Percentiles rank a stretch among this genome's conserved stretches.
Conservation (phyloP, 2,888 invertebrate genomes). For the Ornithoptera priamus region DNA sequence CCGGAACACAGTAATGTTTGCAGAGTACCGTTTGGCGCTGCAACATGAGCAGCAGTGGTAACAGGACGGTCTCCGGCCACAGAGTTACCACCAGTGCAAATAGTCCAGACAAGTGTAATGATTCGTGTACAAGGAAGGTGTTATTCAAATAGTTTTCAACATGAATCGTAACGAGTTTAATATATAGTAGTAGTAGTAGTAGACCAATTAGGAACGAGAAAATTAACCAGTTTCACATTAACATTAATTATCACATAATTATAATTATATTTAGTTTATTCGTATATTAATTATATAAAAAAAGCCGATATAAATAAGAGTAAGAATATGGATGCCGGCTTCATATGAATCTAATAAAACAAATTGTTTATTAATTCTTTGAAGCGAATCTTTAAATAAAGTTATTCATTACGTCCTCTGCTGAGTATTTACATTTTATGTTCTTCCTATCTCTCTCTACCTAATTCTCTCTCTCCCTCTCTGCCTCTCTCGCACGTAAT, state of each 20-base stretch:
- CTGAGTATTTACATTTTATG: no score
- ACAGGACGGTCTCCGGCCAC: no score
- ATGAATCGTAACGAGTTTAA: constrained; percentile 4
- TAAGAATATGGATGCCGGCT: background rate
- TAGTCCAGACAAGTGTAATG: no score
- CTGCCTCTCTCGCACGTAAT: no score
- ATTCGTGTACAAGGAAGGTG: background rate
- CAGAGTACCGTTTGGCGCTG: no score
- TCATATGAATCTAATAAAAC: background rate
- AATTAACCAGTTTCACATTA: constrained; percentile 1
- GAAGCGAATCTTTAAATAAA: constrained; percentile 5
- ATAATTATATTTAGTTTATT: constrained; percentile 4
- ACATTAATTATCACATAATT: constrained; percentile 9
- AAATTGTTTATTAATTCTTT: constrained; percentile 6
- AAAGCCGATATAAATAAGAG: background rate
- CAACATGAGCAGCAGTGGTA: no score
- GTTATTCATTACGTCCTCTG: background rate
- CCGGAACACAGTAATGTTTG: no score
- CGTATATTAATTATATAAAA: constrained; percentile 10
- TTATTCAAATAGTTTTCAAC: background rate
- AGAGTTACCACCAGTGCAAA: no score
- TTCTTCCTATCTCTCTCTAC: no score
- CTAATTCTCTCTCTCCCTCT: no score
- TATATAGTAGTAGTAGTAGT: no score
- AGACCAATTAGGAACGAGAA: constrained; percentile 5